These are phyloP conservation scores for Archocentrus centrarchus DNA, from an alignment of 2,113 vertebrate species.

Conservation along the genomic window DNA sequence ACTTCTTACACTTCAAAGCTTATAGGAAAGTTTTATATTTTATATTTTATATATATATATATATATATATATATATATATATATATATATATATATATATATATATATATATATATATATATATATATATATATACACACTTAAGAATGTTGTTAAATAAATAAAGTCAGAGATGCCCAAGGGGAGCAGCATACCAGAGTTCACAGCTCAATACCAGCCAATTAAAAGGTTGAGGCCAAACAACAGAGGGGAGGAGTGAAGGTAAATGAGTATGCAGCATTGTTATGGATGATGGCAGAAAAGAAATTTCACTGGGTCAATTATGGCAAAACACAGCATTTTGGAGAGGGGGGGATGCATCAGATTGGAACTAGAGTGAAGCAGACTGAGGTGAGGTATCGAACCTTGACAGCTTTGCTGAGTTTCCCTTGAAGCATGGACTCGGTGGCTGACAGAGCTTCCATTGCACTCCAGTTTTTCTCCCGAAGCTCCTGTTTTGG, in stretches of 20 bases:
- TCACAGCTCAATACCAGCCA: slow-evolving; percentile 41
- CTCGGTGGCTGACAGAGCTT: slow-evolving; percentile 99
- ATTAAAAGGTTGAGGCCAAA: slow-evolving; percentile 42
- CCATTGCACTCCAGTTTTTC: slow-evolving; percentile 99
- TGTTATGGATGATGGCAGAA: slow-evolving; percentile 59
- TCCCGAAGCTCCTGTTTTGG: slow-evolving; percentile 97
- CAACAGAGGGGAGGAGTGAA: not conserved
- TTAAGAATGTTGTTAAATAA: slow-evolving; percentile 21
- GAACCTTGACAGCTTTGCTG: slow-evolving; percentile 99
- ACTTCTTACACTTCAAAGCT: slow-evolving; percentile 9
- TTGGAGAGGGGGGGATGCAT: slow-evolving; percentile 75
- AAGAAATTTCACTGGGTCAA: slow-evolving; percentile 66
- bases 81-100: not conserved
- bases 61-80: too few species aligned
- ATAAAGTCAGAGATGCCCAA: not conserved
- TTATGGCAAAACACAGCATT: slow-evolving; percentile 68
- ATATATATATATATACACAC: not conserved
- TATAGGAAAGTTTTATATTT: slow-evolving; percentile 6
- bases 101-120: too few species aligned
- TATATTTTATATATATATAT: too few species aligned
- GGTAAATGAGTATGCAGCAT: slow-evolving; percentile 82
- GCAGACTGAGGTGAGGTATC: slow-evolving; percentile 87
- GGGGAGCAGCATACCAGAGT: not conserved
- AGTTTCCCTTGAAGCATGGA: slow-evolving; percentile 99
- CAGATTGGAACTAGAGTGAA: slow-evolving; percentile 87